A percentile compares a stretch with the other conserved stretches of the same genome.
phyloP scores from a whole-genome alignment of 2,888 invertebrate genomes.

The Temnothorax ravouxi region DNA sequence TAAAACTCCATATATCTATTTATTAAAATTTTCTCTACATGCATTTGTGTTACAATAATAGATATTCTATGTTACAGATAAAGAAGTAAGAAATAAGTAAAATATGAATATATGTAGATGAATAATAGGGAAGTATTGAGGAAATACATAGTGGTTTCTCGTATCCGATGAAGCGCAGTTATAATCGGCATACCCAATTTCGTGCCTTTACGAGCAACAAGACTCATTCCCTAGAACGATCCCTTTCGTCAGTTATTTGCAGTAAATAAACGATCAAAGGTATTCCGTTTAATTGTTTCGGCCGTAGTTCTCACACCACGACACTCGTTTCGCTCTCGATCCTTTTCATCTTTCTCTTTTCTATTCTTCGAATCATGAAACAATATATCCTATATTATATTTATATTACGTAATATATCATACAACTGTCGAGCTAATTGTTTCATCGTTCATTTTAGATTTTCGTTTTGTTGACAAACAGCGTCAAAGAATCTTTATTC shows the following conservation, averaged over 20 bases:
- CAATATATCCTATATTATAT: background rate
- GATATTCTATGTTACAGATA: background rate
- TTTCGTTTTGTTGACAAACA: conserved; percentile 1
- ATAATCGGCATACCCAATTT: conserved; percentile 41
- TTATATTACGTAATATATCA: conserved; percentile 10
- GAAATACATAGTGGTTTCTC: conserved; percentile 1
- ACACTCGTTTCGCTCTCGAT: conserved; percentile 41
- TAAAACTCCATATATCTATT: background rate
- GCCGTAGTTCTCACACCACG: conserved; percentile 49
- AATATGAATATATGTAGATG: background rate
- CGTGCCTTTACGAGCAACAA: conserved; percentile 43
- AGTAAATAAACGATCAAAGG: conserved; percentile 74
- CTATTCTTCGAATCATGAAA: background rate
- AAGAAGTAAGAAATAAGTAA: background rate
- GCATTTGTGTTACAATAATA: background rate
- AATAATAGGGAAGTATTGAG: conserved; percentile 1
- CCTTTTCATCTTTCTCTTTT: conserved; percentile 49
- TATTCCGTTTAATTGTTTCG: conserved; percentile 76
- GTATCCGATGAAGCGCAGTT: conserved; percentile 27
- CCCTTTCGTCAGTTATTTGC: conserved; percentile 60
- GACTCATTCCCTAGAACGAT: conserved; percentile 34
- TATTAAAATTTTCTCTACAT: background rate
- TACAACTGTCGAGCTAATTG: background rate
- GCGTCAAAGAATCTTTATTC: background rate
- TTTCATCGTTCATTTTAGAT: background rate